A percentile compares a stretch with the other conserved stretches of the same genome.
These are phyloP conservation scores for Enteromius anoplus DNA, from an alignment of 2,797 vertebrate genomes.

Conservation along the genomic window DNA sequence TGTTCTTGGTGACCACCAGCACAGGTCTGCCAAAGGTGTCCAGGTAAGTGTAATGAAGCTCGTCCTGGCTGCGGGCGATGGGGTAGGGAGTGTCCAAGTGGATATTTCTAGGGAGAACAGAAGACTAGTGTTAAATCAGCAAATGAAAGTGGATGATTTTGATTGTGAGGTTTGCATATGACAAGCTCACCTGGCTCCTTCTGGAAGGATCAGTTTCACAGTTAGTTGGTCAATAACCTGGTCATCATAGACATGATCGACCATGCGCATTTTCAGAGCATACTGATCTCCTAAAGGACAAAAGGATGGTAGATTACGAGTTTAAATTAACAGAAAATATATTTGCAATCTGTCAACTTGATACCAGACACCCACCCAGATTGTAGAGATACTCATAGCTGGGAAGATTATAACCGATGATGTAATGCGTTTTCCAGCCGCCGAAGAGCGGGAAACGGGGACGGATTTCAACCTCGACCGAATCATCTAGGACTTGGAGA, in stretches of 20 bases:
- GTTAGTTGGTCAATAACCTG: slow-evolving; percentile 94
- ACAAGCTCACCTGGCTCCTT: slow-evolving; percentile 91
- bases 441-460: slow-evolving; percentile 97
- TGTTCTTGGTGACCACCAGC: slow-evolving; percentile 91
- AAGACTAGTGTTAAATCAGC: not conserved
- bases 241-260: slow-evolving; percentile 97
- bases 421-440: slow-evolving; percentile 98
- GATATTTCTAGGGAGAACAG: slow-evolving; percentile 83
- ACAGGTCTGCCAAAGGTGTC: slow-evolving; percentile 97
- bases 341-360: not conserved
- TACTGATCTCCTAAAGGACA: slow-evolving; percentile 90
- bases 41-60: slow-evolving; percentile 96
- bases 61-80: slow-evolving; percentile 85
- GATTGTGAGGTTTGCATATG: not conserved
- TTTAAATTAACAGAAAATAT: not conserved
- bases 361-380: slow-evolving; percentile 79
- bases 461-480: slow-evolving; percentile 96
- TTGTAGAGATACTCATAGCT: slow-evolving; percentile 99
- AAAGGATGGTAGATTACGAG: not conserved
- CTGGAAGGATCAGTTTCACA: slow-evolving; percentile 94
- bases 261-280: slow-evolving; percentile 95
- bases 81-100: slow-evolving; percentile 93
- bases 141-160: not conserved
- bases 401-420: slow-evolving; percentile 96
- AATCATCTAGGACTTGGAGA: slow-evolving; percentile 93